These are phyloP conservation scores for Siphamia tubifer DNA, from an alignment of 2,113 vertebrate species.

Conservation along the genomic window DNA sequence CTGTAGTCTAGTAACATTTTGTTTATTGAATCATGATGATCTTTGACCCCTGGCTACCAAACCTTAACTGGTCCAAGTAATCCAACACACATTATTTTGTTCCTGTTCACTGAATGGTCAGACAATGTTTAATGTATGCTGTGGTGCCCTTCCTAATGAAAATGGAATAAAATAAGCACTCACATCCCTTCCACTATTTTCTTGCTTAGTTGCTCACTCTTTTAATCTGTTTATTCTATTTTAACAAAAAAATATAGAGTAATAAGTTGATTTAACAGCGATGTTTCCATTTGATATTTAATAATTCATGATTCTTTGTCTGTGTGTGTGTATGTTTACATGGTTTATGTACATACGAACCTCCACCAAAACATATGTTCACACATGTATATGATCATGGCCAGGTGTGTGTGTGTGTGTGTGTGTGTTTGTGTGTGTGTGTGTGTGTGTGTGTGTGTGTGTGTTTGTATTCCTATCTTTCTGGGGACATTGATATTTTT, in stretches of 20 bases:
- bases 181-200: background rate
- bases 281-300: slow-evolving; percentile 25
- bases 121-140: background rate
- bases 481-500: too few relatives aligned
- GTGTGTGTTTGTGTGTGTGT: background rate
- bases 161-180: slow-evolving; percentile 5
- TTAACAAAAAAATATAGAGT: slow-evolving; percentile 48
- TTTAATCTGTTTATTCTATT: slow-evolving; percentile 17
- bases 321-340: background rate
- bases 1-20: too few relatives aligned
- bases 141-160: slow-evolving; percentile 11
- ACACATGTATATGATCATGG: background rate
- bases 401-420: too few relatives aligned
- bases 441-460: background rate
- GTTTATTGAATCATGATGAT: too few relatives aligned
- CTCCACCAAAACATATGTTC: too few relatives aligned
- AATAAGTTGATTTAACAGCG: slow-evolving; percentile 17
- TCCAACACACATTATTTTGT: slow-evolving; percentile 23
- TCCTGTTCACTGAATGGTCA: background rate
- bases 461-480: too few relatives aligned
- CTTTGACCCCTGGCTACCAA: too few relatives aligned
- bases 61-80: too few relatives aligned
- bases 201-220: background rate
- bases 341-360: background rate
- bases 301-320: background rate